A percentile compares a stretch with the other conserved stretches of the same genome.
Evolutionary conservation across 1,140 invertebrate genomes (phyloP).

Genomic region (Solen grandis): DNA sequence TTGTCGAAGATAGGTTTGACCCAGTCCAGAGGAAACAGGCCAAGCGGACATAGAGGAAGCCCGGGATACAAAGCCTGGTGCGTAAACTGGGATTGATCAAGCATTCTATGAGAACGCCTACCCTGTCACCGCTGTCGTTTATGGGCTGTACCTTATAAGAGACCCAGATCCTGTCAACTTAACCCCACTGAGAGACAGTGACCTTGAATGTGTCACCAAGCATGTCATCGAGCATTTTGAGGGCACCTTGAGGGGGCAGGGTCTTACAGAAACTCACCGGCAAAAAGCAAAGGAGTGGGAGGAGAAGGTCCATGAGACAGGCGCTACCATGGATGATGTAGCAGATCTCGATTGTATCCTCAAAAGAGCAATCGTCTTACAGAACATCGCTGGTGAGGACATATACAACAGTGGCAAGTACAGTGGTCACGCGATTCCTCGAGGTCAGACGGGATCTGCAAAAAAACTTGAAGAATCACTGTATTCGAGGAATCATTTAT

Average conservation of each 20-base stretch:
- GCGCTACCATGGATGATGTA: constrained; percentile 12
- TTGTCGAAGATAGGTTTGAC: constrained; percentile 30
- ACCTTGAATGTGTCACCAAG: constrained; percentile 20
- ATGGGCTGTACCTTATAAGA: constrained; percentile 19
- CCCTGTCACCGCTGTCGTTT: constrained; percentile 44
- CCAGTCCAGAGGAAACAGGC: not conserved
- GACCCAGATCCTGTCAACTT: constrained; percentile 42
- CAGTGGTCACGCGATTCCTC: too few relatives aligned
- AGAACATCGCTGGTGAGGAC: constrained; percentile 26
- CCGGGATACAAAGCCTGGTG: not conserved
- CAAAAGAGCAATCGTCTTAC: constrained; percentile 13
- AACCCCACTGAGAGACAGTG: constrained; percentile 30
- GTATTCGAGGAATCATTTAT: too few relatives aligned
- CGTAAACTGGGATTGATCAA: constrained; percentile 11
- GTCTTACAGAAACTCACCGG: not conserved
- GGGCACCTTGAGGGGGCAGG: not conserved
- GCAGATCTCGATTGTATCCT: constrained; percentile 22
- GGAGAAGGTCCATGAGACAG: constrained; percentile 22
- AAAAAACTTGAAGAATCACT: constrained; percentile 37
- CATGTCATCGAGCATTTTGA: constrained; percentile 23
- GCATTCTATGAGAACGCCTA: constrained; percentile 36
- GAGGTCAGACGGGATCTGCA: too few relatives aligned
- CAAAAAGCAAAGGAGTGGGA: not conserved
- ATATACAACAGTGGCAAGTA: too few relatives aligned
- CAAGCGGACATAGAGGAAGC: not conserved